Base-by-base conservation (phyloP, 2,888 invertebrate species). In the Ennomos erosarius region DNA sequence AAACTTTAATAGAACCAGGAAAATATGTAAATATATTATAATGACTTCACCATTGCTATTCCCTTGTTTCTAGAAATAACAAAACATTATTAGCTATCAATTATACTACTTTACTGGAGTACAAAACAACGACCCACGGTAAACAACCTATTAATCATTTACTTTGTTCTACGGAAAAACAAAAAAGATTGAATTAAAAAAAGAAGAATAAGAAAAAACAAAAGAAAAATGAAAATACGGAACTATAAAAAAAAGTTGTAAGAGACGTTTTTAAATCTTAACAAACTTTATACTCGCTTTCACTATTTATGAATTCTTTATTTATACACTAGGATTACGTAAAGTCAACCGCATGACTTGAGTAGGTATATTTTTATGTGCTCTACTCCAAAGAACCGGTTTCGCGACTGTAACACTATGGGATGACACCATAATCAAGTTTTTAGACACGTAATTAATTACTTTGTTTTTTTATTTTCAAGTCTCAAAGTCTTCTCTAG, bases 381-480 rank as follows among this genome's bases (percentile, higher is more conserved):
- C 50, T 70, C 70, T 69, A 71, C 64, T 65, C 69, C 66, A 51
- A 55, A 26, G 57, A 78, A 82, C 77, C 72, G 74, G 78, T 76
- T 74, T 62, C 53, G 46, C 42, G 45, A 9, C 38, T 51, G 53
- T 61, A 45, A 59, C 66, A 64, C 64, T 70, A 68, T 67, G 58
- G 60, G 67, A 76, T 75, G 75, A 72, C 72, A 72, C 68, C 78
- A 77, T 71, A 73, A 69, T 74, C 67, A 62, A 58, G 48, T 69
- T 73, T 72, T 65, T 58, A 43, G 65, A 62, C 52, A 51, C 26
- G 47, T 55, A 42, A 64, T 62, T 49, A 56, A 61, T 58, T 47
- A 48, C 60, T 55, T 62, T 55, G 50, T 56, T 59, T 51, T n/a
- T 59, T 50, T 60, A 52, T 62, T 65, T 59, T 62, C 51, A 60